These are phyloP conservation scores for Callimorpha dominula DNA, from an alignment of 2,888 invertebrate species.

Conservation along the genomic window DNA sequence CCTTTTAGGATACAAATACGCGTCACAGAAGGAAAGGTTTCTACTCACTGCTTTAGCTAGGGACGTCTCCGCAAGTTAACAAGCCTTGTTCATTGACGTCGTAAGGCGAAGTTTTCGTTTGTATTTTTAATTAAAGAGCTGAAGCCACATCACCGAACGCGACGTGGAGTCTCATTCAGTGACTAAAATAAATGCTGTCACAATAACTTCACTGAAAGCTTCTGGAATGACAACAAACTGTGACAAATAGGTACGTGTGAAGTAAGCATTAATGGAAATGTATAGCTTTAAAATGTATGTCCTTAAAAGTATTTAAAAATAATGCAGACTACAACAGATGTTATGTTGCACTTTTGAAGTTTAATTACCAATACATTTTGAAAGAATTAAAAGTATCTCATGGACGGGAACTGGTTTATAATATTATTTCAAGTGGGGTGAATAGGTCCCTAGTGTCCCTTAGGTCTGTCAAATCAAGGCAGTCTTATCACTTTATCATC, in stretches of 20 bases:
- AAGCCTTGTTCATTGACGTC: not conserved
- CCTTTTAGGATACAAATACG: too few relatives aligned
- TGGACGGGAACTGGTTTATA: not conserved
- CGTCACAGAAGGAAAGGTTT: too few relatives aligned
- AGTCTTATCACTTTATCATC: too few relatives aligned
- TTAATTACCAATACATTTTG: not conserved
- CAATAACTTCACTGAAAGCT: constrained; percentile 27
- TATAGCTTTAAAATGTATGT: constrained; percentile 18
- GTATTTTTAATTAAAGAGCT: constrained; percentile 20
- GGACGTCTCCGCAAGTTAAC: not conserved
- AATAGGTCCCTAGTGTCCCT: not conserved
- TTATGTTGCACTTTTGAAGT: not conserved
- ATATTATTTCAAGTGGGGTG: not conserved
- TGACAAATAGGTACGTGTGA: constrained; percentile 24
- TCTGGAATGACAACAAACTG: constrained; percentile 35
- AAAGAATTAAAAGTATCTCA: not conserved
- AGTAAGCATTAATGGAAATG: constrained; percentile 29
- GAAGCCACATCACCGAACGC: constrained; percentile 28
- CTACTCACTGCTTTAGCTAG: too few relatives aligned
- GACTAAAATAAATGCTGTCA: constrained; percentile 35
- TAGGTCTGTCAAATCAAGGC: not conserved
- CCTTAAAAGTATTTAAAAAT: constrained; percentile 31
- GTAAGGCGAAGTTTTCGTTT: not conserved
- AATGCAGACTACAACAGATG: not conserved
- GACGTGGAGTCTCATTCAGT: constrained; percentile 26